phyloP scores from a whole-genome alignment of 1,140 invertebrate species.

The Nasonia longicornis region DNA sequence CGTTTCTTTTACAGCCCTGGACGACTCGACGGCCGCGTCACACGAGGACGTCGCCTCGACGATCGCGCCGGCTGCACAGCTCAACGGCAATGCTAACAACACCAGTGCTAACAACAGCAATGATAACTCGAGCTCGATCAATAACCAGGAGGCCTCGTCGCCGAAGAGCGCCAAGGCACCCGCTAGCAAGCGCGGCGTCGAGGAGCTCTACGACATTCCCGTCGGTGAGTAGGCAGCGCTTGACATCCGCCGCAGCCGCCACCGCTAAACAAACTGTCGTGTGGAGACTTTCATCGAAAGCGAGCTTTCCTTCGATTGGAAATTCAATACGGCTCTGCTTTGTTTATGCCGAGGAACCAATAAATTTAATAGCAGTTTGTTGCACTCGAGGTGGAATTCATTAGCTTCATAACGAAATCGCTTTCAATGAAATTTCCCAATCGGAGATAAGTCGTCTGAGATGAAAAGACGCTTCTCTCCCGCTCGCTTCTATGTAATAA shows the following conservation, averaged over 20 bases:
- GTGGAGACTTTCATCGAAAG: neutral
- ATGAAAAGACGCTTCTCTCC: neutral
- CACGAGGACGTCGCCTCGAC: slow-evolving; percentile 42
- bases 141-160: slow-evolving; percentile 64
- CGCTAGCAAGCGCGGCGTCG: slow-evolving; percentile 70
- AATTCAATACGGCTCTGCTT: too few species aligned
- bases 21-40: slow-evolving; percentile 45
- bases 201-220: slow-evolving; percentile 86
- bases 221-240: slow-evolving; percentile 75
- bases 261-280: neutral
- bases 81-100: slow-evolving; percentile 67
- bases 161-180: slow-evolving; percentile 60
- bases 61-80: slow-evolving; percentile 53
- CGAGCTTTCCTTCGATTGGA: neutral
- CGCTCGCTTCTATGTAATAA: slow-evolving; percentile 9
- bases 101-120: slow-evolving; percentile 61
- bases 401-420: slow-evolving; percentile 11
- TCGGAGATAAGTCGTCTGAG: neutral
- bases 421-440: slow-evolving; percentile 31
- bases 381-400: too few species aligned
- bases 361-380: too few species aligned
- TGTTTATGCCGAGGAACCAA: too few species aligned
- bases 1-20: slow-evolving; percentile 49
- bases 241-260: neutral
- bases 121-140: slow-evolving; percentile 64